phyloP scores from a whole-genome alignment of 2,888 invertebrate species.

The Rhopalosiphum nymphaeae region DNA sequence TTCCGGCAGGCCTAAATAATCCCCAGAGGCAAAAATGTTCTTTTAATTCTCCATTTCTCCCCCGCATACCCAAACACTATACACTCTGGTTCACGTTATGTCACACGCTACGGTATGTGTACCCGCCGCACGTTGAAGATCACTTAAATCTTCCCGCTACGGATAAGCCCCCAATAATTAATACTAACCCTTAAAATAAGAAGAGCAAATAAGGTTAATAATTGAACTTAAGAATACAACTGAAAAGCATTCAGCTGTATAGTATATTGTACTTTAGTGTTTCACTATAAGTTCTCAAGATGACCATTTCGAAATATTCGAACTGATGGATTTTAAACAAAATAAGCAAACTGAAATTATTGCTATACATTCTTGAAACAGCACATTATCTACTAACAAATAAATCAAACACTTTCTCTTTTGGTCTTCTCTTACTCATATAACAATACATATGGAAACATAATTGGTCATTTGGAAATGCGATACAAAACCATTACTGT shows the following conservation, averaged over 20 bases:
- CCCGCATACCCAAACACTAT: not conserved
- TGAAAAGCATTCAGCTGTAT: conserved; percentile 1
- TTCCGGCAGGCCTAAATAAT: conserved; percentile 58
- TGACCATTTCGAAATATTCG: conserved; percentile 14
- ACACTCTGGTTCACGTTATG: not conserved
- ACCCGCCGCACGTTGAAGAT: conserved; percentile 50
- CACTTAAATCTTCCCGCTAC: conserved; percentile 55
- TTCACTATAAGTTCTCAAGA: not conserved
- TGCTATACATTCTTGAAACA: not conserved
- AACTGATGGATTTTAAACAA: not conserved
- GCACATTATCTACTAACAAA: not conserved
- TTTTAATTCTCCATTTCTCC: conserved; percentile 52
- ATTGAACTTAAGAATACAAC: conserved; percentile 56
- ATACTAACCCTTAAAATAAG: conserved; percentile 64
- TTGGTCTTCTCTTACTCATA: not conserved
- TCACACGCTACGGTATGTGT: conserved; percentile 23
- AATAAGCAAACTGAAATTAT: not conserved
- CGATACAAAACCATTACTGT: not conserved
- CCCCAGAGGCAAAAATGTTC: conserved; percentile 63
- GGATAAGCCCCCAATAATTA: conserved; percentile 63
- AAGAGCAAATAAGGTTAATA: conserved; percentile 62
- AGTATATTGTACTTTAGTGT: not conserved
- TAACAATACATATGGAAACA: not conserved
- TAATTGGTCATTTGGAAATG: not conserved
- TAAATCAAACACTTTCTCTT: not conserved